phyloP scores from a whole-genome alignment of 2,888 invertebrate species.

The Baronia brevicornis region DNA sequence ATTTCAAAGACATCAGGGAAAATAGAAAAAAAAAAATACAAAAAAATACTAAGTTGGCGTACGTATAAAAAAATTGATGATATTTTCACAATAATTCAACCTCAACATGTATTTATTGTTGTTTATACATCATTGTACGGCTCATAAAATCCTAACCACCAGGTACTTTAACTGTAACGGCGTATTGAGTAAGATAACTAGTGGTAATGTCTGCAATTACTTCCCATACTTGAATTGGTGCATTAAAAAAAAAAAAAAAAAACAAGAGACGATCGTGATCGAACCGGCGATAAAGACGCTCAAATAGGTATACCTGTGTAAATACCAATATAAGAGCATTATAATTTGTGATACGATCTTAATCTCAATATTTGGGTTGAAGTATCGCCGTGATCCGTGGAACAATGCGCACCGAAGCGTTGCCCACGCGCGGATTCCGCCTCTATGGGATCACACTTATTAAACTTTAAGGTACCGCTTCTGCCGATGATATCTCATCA shows the following conservation, averaged over 20 bases:
- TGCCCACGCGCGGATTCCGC: slow-evolving; percentile 62
- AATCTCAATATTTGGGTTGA: slow-evolving; percentile 54
- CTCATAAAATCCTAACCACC: too few relatives aligned
- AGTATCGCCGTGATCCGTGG: slow-evolving; percentile 44
- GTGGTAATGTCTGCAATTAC: slow-evolving; percentile 14
- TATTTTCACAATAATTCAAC: too few relatives aligned
- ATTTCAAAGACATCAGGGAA: too few relatives aligned
- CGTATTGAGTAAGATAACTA: too few relatives aligned
- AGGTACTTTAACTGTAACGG: too few relatives aligned
- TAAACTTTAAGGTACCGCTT: slow-evolving; percentile 36
- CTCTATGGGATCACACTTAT: slow-evolving; percentile 45
- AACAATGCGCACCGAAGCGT: slow-evolving; percentile 67
- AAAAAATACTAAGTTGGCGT: too few relatives aligned
- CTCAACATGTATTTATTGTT: too few relatives aligned
- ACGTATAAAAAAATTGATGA: too few relatives aligned
- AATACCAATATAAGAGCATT: slow-evolving; percentile 69
- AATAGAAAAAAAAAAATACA: too few relatives aligned
- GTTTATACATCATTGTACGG: too few relatives aligned
- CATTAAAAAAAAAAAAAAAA: slow-evolving; percentile 17
- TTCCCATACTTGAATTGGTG: slow-evolving; percentile 15
- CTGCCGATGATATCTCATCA: slow-evolving; percentile 44
- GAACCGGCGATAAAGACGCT: slow-evolving; percentile 32
- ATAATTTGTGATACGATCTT: slow-evolving; percentile 68
- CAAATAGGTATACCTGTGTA: slow-evolving; percentile 44
- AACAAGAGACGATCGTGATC: slow-evolving; percentile 23